Percentiles rank a stretch among this genome's conserved stretches.
phyloP scores from a whole-genome alignment of 2,797 vertebrate genomes.

The Protonibea diacanthus region DNA sequence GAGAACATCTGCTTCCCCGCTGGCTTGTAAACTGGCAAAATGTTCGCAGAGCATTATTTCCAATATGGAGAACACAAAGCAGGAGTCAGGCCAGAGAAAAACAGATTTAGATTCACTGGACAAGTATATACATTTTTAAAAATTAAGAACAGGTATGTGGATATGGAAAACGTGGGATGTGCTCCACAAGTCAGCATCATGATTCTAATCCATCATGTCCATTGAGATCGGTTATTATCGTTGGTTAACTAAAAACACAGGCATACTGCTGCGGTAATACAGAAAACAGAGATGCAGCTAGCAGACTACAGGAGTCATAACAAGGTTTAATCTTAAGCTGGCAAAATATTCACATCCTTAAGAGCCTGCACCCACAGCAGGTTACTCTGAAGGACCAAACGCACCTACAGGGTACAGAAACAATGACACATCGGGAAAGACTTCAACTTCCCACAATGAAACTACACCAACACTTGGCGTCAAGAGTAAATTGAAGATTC shows the following conservation, averaged over 20 bases:
- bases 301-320: not conserved
- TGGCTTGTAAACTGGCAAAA: not conserved
- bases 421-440: not conserved
- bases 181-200: not conserved
- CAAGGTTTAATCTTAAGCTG: not conserved
- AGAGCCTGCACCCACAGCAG: not conserved
- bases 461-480: not conserved
- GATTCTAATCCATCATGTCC: not conserved
- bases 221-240: not conserved
- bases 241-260: not conserved
- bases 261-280: not conserved
- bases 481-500: not conserved
- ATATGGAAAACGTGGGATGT: not conserved
- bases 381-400: not conserved
- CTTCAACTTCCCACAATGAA: not conserved
- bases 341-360: not conserved
- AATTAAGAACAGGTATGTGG: not conserved
- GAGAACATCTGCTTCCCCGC: not conserved
- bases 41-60: not conserved
- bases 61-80: slow-evolving; percentile 8
- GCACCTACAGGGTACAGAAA: too few species aligned
- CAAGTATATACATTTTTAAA: not conserved
- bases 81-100: not conserved
- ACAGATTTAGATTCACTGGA: not conserved
- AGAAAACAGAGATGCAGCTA: not conserved